A percentile compares a stretch with the other conserved stretches of the same genome.
These are phyloP conservation scores for Ramphastos sulfuratus DNA, from an alignment of 2,113 vertebrate genomes.

Conservation along the genomic window DNA sequence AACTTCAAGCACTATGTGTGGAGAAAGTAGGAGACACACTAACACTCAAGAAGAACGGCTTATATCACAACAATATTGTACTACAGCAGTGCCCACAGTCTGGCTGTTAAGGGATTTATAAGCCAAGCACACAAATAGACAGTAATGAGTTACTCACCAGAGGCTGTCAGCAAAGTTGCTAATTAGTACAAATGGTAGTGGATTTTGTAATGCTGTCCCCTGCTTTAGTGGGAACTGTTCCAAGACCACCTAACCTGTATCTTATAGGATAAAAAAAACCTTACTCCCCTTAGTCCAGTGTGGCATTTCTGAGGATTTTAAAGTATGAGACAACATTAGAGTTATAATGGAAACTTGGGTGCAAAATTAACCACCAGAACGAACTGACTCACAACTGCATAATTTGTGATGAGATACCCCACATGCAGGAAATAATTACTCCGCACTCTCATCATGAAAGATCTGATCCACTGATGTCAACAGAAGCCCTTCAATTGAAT, in stretches of 20 bases:
- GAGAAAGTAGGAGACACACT: conserved; percentile 7
- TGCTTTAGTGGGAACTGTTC: conserved; percentile 57
- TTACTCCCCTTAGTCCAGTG: neutral
- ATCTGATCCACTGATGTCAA: conserved; percentile 7
- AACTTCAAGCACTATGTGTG: conserved; percentile 3
- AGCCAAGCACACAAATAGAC: conserved; percentile 68
- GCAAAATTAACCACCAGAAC: neutral
- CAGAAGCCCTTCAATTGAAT: conserved; percentile 41
- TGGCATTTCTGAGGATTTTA: neutral
- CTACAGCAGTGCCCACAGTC: conserved; percentile 39
- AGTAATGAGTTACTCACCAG: conserved; percentile 69
- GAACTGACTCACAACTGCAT: neutral
- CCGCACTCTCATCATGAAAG: neutral
- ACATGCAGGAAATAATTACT: conserved; percentile 53
- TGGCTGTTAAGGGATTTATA: conserved; percentile 65
- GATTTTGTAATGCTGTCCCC: conserved; percentile 51
- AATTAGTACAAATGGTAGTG: conserved; percentile 67
- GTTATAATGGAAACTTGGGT: neutral
- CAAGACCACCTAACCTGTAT: conserved; percentile 56
- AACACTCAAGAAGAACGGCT: conserved; percentile 41
- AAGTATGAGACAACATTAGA: neutral
- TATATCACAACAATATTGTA: conserved; percentile 49
- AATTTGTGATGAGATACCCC: conserved; percentile 37
- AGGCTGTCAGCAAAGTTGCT: conserved; percentile 68
- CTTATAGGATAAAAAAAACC: neutral